Conservation (phyloP, 2,113 vertebrate species). For the Daphoenositta chrysoptera region DNA sequence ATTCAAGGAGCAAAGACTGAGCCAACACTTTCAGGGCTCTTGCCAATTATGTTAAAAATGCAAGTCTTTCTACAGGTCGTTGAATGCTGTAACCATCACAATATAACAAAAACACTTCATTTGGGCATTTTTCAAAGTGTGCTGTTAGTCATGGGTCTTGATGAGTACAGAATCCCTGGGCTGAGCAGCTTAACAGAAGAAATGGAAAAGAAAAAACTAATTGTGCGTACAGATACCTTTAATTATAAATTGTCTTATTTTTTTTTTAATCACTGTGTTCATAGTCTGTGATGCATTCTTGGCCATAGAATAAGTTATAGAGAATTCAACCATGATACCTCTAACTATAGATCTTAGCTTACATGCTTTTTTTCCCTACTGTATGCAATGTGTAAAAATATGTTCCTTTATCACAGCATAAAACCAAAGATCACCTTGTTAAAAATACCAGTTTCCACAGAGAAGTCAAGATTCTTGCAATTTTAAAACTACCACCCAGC, state of each 20-base stretch:
- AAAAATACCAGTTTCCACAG: background rate
- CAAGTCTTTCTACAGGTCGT: background rate
- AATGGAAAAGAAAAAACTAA: background rate
- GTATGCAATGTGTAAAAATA: background rate
- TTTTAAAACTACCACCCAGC: background rate
- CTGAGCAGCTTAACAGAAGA: background rate
- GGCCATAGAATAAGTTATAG: background rate
- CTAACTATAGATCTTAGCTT: background rate
- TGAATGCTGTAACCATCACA: background rate
- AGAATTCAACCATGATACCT: background rate
- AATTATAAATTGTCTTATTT: background rate
- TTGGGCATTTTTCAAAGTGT: background rate
- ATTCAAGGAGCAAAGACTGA: background rate
- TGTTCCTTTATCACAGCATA: background rate
- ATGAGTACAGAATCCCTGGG: background rate
- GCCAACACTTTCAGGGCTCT: background rate
- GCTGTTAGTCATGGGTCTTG: background rate
- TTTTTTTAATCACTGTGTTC: background rate
- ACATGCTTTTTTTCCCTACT: background rate
- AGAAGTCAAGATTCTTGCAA: background rate
- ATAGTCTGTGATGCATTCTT: background rate
- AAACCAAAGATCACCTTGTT: background rate
- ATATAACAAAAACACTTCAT: background rate
- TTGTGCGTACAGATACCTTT: background rate
- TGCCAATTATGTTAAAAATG: background rate